Base-by-base conservation (phyloP, 1,140 invertebrate genomes). In the Propsilocerus akamusi region DNA sequence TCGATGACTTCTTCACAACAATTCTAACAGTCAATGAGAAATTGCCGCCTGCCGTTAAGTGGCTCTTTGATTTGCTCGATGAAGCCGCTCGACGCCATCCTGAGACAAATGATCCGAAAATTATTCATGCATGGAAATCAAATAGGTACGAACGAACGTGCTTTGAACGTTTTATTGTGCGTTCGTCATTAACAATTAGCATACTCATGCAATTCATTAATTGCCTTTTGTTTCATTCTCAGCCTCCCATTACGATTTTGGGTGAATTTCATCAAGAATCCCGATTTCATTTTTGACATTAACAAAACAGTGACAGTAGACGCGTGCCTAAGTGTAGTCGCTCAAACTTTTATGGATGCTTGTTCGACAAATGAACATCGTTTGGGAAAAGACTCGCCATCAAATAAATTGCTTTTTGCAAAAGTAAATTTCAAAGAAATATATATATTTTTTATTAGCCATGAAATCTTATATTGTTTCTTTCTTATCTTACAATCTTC, bases 221-320 rank as follows among this genome's bases (percentile, higher is more conserved):
- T 14, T 37, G n/a, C 11, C 20, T 14, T 48, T 53, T 50, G 50
- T 54, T 53, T 57, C 55, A 54, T 56, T 60, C 66, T 52, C 57
- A 89, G 89, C 70, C 76, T 94, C 61, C 89, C 91, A 30, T 70
- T 96, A 46, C 75, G 92, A 56, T 95, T 96, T 72, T 97, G 93
- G 93, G 87, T 95, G 12, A 95, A 95, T 69, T 87, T 96, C 56
- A 92, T 96, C 50, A 96, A 95, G 66, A 95, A 95, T 75, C 91
- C 93, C 6, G 88, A 96, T 68, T 94, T 93, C 64, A 89, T 96
- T 64, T 94, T 97, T 66, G 92, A 96, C 69, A 86, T 96, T 46
- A 86, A 93, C 58, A 94, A 95, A 70, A 91, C 89, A 3, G 75
- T 80, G 11, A 90, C 86, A 6, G 81, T 95, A 12, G 91, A 95